Percentiles rank a stretch among this genome's conserved stretches.
These are phyloP conservation scores for Microchrysa polita DNA, from an alignment of 2,888 invertebrate genomes.

Conservation along the genomic window DNA sequence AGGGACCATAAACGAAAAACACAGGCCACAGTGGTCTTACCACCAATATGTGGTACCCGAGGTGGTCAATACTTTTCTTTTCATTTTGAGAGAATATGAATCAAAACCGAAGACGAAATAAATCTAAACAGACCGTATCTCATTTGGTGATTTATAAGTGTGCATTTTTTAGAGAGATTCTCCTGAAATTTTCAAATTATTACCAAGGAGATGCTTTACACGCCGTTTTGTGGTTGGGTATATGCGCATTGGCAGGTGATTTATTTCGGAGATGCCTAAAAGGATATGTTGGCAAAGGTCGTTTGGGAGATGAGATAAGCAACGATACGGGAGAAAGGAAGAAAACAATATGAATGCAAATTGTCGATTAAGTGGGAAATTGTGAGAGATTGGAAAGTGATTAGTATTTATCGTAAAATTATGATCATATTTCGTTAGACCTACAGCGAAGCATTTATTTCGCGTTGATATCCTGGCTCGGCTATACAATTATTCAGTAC, in stretches of 20 bases:
- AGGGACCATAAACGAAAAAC: not conserved
- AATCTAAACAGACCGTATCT: conserved; percentile 48
- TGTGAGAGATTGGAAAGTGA: not conserved
- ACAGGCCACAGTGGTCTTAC: not conserved
- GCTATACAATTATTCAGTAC: too few relatives aligned
- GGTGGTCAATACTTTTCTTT: conserved; percentile 45
- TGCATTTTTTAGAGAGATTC: conserved; percentile 5
- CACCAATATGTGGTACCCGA: conserved; percentile 9
- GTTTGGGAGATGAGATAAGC: not conserved
- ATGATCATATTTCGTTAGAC: too few relatives aligned
- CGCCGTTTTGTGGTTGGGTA: conserved; percentile 28
- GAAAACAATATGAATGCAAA: conserved; percentile 17
- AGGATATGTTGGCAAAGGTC: conserved; percentile 17
- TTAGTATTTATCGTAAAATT: too few relatives aligned
- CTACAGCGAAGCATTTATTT: too few relatives aligned
- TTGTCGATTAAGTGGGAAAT: not conserved
- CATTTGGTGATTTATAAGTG: conserved; percentile 48
- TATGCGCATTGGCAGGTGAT: conserved; percentile 31
- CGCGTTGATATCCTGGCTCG: too few relatives aligned
- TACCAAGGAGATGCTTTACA: too few relatives aligned
- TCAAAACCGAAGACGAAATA: conserved; percentile 46
- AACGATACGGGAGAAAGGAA: conserved; percentile 8
- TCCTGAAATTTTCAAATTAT: not conserved
- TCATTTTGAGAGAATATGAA: conserved; percentile 36
- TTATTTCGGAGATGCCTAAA: conserved; percentile 16